Evolutionary conservation across 2,113 vertebrate genomes (phyloP).

Genomic region (Dendrocopos noguchii): DNA sequence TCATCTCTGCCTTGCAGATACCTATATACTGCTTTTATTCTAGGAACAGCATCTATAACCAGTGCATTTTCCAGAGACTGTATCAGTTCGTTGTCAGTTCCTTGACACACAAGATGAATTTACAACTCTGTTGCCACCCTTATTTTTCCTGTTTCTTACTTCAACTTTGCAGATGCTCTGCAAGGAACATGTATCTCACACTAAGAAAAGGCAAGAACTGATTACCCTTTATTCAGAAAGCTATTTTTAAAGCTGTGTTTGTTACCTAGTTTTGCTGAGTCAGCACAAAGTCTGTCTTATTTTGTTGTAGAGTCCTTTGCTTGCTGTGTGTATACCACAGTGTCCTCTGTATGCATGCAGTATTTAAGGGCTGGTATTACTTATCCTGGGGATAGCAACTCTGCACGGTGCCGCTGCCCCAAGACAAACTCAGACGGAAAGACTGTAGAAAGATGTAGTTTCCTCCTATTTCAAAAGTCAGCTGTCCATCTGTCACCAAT

Average conservation of each 20-base stretch:
- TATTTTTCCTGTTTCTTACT: constrained; percentile 6
- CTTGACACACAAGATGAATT: constrained; percentile 14
- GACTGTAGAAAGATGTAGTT: background rate
- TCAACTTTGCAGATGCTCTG: background rate
- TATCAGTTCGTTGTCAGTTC: constrained; percentile 1
- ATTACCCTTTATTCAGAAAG: constrained; percentile 20
- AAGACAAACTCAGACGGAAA: background rate
- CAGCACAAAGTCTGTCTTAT: constrained; percentile 7
- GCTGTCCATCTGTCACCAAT: background rate
- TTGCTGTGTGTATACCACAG: background rate
- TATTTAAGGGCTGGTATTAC: background rate
- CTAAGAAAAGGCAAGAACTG: background rate
- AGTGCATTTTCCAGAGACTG: background rate
- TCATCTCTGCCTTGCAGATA: background rate
- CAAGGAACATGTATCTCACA: constrained; percentile 11
- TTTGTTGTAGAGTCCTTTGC: background rate
- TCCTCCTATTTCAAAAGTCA: background rate
- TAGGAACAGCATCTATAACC: background rate
- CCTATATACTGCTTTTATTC: background rate
- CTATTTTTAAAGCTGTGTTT: constrained; percentile 15
- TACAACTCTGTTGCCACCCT: background rate
- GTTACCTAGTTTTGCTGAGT: background rate
- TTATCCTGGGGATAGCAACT: background rate
- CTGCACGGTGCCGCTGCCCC: background rate
- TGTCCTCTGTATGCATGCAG: background rate